Evolutionary conservation across 2,888 invertebrate species (phyloP), one percentile per base, ranked within the genome.

Genomic region (Chesias legatella): DNA sequence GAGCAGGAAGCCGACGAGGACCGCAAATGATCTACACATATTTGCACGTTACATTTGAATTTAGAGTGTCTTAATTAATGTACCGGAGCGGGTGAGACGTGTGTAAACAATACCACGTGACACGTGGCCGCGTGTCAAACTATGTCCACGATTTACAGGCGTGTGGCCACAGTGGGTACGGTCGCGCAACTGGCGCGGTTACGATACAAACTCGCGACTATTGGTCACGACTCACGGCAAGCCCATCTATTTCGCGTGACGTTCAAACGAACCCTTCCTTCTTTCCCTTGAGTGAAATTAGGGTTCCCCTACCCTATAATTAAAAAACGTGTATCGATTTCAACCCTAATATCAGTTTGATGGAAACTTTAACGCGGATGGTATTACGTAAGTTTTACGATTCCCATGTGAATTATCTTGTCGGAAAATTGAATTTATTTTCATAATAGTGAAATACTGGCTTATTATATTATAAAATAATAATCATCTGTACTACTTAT

Each of bases 181-280:
- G 71, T 76, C 78, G 78, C 75, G 69, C 74, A 68, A 81, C 81
- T 58, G 58, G 83, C 80, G 75, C 72, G 67, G 59, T 63, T 63
- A 60, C 70, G 72, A 69, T 69, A 71, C 73, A 72, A 73, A 71
- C 79, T 72, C 80, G 77, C 79, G 77, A 76, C 79, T 76, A 77
- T 75, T 80, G 84, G 82, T 78, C 84, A 83, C 78, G 76, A 63
- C 72, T 74, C 77, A 73, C 73, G 73, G 77, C 74, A 60, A 71
- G 74, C 75, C 80, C 85, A 85, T 85, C 85, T 85, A 86, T 86
- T 84, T 76, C 63, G 67, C 73, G 70, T 83, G 84, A 85, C 85
- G 79, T 80, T 80, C 80, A 81, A 82, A 80, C 82, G 79, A 78
- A 74, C 73, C 78, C 79, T 74, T 73, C 75, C 73, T 77, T 71